Percentiles rank a stretch among this genome's conserved stretches.
phyloP scores from a whole-genome alignment of 2,888 invertebrate species.

The Plutella xylostella region DNA sequence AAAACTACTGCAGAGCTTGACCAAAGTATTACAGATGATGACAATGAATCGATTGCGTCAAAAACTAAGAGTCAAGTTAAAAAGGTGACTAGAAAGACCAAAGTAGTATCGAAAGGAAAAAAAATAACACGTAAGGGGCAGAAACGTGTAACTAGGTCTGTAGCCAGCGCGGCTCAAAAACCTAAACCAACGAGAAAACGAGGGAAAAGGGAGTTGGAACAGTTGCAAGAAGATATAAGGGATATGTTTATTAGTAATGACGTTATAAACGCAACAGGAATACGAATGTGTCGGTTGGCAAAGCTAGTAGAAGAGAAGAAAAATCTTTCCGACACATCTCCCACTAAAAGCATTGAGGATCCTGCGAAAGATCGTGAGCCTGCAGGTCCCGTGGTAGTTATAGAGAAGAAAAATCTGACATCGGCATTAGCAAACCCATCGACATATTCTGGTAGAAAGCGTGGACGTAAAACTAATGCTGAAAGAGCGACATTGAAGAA shows the following conservation, averaged over 20 bases:
- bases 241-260: constrained; percentile 78
- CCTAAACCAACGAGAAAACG: constrained; percentile 17
- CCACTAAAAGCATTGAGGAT: constrained; percentile 22
- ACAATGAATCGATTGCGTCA: background rate
- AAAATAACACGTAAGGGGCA: constrained; percentile 24
- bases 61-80: constrained; percentile 7
- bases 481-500: too few relatives aligned
- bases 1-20: too few relatives aligned
- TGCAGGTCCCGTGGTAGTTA: constrained; percentile 34
- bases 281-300: constrained; percentile 73
- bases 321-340: constrained; percentile 8
- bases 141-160: constrained; percentile 30
- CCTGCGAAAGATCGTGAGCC: too few relatives aligned
- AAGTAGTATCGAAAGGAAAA: constrained; percentile 4
- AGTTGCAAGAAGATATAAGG: constrained; percentile 76
- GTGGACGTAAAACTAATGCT: too few relatives aligned
- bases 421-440: too few relatives aligned
- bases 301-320: constrained; percentile 48
- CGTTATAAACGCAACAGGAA: constrained; percentile 71
- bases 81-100: constrained; percentile 11
- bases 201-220: constrained; percentile 67
- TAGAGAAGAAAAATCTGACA: too few relatives aligned
- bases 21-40: background rate
- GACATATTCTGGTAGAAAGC: too few relatives aligned
- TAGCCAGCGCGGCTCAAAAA: constrained; percentile 16